Evolutionary conservation across 2,113 vertebrate species (phyloP).

Genomic region (Falco punctatus): DNA sequence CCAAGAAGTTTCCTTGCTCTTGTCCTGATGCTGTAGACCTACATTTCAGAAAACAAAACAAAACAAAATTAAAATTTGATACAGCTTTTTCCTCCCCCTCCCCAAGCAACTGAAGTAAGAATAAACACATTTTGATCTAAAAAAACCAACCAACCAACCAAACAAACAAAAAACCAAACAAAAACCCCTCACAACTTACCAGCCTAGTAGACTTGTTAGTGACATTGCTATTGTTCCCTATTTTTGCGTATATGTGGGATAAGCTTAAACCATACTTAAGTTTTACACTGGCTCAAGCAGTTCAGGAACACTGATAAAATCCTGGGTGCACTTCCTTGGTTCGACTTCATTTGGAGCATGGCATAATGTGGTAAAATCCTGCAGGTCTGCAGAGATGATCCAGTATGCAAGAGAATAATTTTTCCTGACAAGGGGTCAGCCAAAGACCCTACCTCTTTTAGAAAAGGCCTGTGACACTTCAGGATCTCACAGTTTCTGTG

Average conservation of each 20-base stretch:
- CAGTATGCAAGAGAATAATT: neutral
- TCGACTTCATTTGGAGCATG: neutral
- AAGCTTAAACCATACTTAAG: neutral
- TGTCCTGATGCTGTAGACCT: conserved; percentile 91
- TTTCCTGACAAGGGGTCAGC: neutral
- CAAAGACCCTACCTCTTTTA: neutral
- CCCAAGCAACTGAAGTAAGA: neutral
- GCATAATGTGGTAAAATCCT: neutral
- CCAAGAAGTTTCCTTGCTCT: conserved; percentile 90
- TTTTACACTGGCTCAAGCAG: neutral
- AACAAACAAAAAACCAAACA: neutral
- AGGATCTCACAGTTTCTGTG: neutral
- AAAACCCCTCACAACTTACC: neutral
- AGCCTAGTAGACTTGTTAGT: neutral
- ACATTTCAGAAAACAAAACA: conserved; percentile 7
- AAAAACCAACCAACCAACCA: neutral
- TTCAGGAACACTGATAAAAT: neutral
- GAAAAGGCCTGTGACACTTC: neutral
- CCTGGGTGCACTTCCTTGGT: neutral
- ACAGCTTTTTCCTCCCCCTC: neutral
- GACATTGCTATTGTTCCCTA: neutral
- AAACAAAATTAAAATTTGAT: neutral
- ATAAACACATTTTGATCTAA: neutral
- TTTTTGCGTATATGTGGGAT: neutral
- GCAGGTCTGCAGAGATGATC: neutral